Conservation (phyloP, 2,113 vertebrate species). For the Gopherus evgoodei region DNA sequence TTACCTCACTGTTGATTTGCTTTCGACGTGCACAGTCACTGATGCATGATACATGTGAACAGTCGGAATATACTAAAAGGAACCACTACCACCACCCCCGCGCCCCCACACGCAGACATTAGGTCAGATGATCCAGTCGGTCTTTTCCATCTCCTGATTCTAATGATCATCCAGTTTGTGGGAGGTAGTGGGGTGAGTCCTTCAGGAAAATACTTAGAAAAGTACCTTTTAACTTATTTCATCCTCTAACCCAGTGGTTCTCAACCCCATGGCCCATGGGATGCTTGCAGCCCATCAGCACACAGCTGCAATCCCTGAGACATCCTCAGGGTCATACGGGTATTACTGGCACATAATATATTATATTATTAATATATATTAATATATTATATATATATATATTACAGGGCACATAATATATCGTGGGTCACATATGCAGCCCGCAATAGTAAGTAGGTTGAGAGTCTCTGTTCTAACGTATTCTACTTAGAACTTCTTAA, state of each 20-base stretch:
- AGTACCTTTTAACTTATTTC: rapidly evolving
- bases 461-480: rapidly evolving
- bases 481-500: background rate
- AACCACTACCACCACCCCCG: background rate
- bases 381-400: too few species aligned
- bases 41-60: background rate
- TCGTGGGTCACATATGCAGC: too few species aligned
- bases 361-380: too few species aligned
- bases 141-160: rapidly evolving
- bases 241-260: rapidly evolving
- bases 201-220: background rate
- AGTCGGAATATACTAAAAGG: background rate
- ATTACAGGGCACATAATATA: too few species aligned
- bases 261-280: too few species aligned
- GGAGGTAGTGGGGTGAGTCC: rapidly evolving
- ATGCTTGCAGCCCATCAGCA: too few species aligned
- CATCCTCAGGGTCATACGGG: too few species aligned
- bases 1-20: background rate
- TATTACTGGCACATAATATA: too few species aligned
- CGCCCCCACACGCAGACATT: background rate
- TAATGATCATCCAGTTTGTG: background rate
- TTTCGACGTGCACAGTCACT: background rate
- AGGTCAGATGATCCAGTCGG: background rate
- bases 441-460: too few species aligned
- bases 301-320: too few species aligned